phyloP scores from a whole-genome alignment of 2,888 invertebrate genomes.

The Stramonita haemastoma region DNA sequence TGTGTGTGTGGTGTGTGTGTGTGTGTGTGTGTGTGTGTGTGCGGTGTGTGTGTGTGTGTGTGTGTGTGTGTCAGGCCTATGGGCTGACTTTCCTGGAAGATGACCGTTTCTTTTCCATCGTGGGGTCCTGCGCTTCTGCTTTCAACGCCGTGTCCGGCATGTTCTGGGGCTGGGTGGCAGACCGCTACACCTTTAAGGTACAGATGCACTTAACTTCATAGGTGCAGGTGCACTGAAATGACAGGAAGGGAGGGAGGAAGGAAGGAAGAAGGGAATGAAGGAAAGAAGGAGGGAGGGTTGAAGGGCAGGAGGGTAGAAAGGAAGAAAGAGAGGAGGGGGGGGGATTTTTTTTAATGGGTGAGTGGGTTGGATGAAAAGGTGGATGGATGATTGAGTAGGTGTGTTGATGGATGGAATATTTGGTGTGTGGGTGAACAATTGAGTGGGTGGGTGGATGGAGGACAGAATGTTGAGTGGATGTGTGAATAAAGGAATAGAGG shows the following conservation, averaged over 20 bases:
- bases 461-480: no score
- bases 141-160: conserved; percentile 37
- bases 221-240: background rate
- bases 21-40: background rate
- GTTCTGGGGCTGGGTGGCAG: conserved; percentile 39
- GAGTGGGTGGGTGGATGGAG: no score
- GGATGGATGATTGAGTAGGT: no score
- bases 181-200: background rate
- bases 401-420: no score
- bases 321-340: no score
- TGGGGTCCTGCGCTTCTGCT: conserved; percentile 36
- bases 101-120: conserved; percentile 39
- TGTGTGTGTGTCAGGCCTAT: conserved; percentile 30
- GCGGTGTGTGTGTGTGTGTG: background rate
- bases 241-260: background rate
- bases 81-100: conserved; percentile 39
- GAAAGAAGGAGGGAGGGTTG: background rate
- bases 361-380: no score
- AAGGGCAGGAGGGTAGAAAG: background rate
- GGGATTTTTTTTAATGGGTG: no score
- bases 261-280: background rate
- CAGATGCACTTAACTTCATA: background rate
- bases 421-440: no score
- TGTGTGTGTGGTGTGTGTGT: no score
- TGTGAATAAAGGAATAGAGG: no score